Base-by-base conservation (phyloP, 92 coral and sea anemone genomes). In the Palythoa heliodiscus region DNA sequence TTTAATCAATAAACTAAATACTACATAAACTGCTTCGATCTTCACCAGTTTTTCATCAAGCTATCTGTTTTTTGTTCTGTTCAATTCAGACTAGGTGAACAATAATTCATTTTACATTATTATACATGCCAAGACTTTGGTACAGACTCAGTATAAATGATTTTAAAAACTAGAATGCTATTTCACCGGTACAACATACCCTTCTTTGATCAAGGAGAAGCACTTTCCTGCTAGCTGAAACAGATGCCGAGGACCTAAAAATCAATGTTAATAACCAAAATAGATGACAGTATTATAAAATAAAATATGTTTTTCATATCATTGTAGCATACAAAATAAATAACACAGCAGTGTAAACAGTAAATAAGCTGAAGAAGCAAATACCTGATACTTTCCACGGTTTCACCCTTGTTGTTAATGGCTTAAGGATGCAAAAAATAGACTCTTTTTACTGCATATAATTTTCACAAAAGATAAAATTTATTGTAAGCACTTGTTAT, bases 161-260 rank as follows among this genome's bases (percentile, higher is more conserved):
- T 29, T 29, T 29, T 29, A 29, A 29, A 29, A 29, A 29, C 35
- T 29, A 29, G 0, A 29, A 29, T 29, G 35, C 35, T 29, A 29
- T 29, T 29, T 29, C 35, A 29, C 35, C 0, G 35, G 35, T 0
- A 29, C 35, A 22, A 20, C 88, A 89, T 88, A 96, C 99, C 95
- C 89, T 67, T 96, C 70, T 37, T 96, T 86, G 47, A 85, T 76
- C 57, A 96, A 86, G 10, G 96, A 81, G 71, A 92, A 96, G 83
- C 99, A 96, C 55, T 89, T 94, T 82, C 98, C 98, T 88, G 88
- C 84, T 29, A 96, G 77, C 63, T 86, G 91, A 37, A 73, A 71
- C 7, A 96, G 80, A 81, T 96, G 98, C 64, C 82, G 89, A 76
- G 99, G 99, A 4, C 99, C 99, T 96, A 82, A 24, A 71, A 55